Base-by-base conservation (phyloP, 1,140 invertebrate species). In the Bilobella aurantiaca region DNA sequence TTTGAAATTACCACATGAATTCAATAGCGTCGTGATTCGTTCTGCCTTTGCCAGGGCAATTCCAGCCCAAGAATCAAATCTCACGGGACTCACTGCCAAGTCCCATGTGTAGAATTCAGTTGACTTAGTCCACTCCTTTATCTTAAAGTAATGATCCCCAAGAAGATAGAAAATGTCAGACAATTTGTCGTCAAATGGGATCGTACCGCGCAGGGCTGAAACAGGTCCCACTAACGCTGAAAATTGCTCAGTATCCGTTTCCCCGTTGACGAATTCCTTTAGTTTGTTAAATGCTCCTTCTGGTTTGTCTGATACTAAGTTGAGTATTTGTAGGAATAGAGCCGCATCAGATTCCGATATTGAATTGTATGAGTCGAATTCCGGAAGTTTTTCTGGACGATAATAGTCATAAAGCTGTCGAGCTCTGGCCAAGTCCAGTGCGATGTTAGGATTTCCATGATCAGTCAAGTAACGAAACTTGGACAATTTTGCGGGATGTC, bases 111-210 rank as follows among this genome's bases (percentile, higher is more conserved):
- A 95, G 78, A 88, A 93, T 70, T 87, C 85, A 3, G 89, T 82
- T 2, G 91, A 88, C 75, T 86, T 84, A 21, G 49, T 58, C 80
- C 80, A 82, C 61, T 86, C 86, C 65, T 89, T 90, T 69, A 86
- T 87, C 78, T 96, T 97, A 74, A 96, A 93, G 77, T 95, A 87
- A 79, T 89, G 92, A 79, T 96, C 93, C 3, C 85, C 93, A 32
- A 96, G 77, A 1, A 96, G 79, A 76, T 94, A 96, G 76, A 90
- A 96, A 53, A 94, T 84, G 46, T 88, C 85, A 21, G 82, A 78
- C 68, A 87, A 82, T 72, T 82, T 61, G 78, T 79, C 0, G 62
- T 58, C 61, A 71, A 66, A 29, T 46, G 46, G 25, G n/a, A 56
- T 56, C 1, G 27, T 49, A n/a, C n/a, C n/a, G n/a, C n/a, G n/a